phyloP scores from a whole-genome alignment of 2,888 invertebrate genomes.

The Agriopis leucophaearia region DNA sequence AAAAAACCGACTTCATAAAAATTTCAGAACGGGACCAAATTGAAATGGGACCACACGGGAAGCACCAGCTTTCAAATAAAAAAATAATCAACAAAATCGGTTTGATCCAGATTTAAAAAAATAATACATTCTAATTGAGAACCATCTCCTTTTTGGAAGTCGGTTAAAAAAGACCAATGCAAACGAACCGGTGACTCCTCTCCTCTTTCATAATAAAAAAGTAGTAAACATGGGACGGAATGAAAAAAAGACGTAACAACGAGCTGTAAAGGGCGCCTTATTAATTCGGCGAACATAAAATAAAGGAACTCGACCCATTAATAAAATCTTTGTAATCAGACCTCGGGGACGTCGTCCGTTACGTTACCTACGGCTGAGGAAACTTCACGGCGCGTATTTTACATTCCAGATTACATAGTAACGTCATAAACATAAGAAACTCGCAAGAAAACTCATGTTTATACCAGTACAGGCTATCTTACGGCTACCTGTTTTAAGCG shows the following conservation, averaged over 20 bases:
- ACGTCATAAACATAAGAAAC: neutral
- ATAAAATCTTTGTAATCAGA: constrained; percentile 64
- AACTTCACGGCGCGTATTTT: constrained; percentile 3
- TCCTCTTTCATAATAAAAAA: constrained; percentile 53
- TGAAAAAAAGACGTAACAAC: constrained; percentile 61
- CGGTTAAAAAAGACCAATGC: neutral
- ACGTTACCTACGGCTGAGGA: constrained; percentile 8
- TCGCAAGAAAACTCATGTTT: neutral
- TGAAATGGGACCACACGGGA: no score
- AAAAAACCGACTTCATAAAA: no score
- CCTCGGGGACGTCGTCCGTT: constrained; percentile 23
- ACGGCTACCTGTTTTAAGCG: no score
- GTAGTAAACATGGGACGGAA: constrained; percentile 60
- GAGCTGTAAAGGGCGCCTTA: constrained; percentile 64
- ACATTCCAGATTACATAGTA: neutral
- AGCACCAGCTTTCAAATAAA: no score
- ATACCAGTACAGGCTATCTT: no score
- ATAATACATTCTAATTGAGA: no score
- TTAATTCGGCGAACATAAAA: constrained; percentile 69
- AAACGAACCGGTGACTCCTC: constrained; percentile 1
- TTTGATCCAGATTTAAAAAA: no score
- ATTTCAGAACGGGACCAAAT: no score
- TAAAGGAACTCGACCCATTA: constrained; percentile 54
- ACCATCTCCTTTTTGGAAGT: no score
- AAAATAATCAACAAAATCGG: no score